Base-by-base conservation (phyloP, 2,113 vertebrate genomes). In the Cardinalis cardinalis region DNA sequence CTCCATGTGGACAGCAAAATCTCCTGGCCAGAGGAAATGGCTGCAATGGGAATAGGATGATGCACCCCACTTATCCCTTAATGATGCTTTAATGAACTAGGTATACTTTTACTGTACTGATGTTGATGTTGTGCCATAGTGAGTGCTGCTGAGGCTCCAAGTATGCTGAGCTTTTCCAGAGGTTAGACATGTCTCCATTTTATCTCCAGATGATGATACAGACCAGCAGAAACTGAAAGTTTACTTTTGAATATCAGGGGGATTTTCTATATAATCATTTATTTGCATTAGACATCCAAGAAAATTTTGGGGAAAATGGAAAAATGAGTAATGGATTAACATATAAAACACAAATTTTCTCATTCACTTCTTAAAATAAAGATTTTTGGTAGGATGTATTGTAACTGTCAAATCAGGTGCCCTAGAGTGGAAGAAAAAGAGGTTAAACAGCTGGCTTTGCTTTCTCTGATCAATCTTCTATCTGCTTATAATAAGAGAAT, bases 1-100 rank as follows among this genome's bases (percentile, higher is more conserved):
- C 7, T 32, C 14, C 17, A 28, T 0, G 0, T 21, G 5, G 28
- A 36, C 28, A 51, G 9, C 3, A 74, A 59, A 59, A n/a, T 59
- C 32, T 89, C 20, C 32, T 71, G 31, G 6, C 17, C 5, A 56
- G 8, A 72, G 28, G 8, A 52, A 78, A 78, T 21, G 8, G 2
- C 25, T 84, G 28, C 85, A 87, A 21, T 28, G 10, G 11, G 9
- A 52, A 72, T 17, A 16, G 20, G 9, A 55, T 69, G 16, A 40
- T 29, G 5, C 14, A 60, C 3, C 5, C 11, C 14, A 9, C n/a
- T 63, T 32, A n/a, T 15, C 6, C 6, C 3, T 72, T 36, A 55
- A 24, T 16, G 13, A 20, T 38, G 2, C 2, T 85, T 65, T 88
- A 69, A 25, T 10, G 7, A 52, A 38, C 19, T 26, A 18, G 10